Base-by-base conservation (phyloP, 2,888 invertebrate genomes). In the Pilophorus perplexus region DNA sequence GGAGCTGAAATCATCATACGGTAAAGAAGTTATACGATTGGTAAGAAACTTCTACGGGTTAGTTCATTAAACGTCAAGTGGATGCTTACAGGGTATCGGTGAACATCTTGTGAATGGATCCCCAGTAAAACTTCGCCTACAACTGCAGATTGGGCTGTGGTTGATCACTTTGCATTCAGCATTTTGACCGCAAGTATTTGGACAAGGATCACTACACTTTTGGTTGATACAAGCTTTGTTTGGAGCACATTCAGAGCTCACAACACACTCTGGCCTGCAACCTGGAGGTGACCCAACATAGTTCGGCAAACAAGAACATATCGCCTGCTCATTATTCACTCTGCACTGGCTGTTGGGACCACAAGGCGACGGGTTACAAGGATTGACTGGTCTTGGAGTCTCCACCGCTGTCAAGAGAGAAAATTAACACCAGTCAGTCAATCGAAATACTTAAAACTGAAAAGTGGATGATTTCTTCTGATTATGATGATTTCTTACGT, bases 341-440 rank as follows among this genome's bases (percentile, higher is more conserved):
- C 85, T 84, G 74, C 92, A 92, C 73, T 86, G 81, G 70, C 90
- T 89, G 74, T 90, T 90, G 4, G 89, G 85, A 40, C 92, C 92
- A 75, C 92, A 93, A 0, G 90, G 90, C 2, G 87, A 85, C 55
- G 90, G 89, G 70, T 81, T 77, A 74, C 91, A 91, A 1, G 89
- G 89, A 40, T 73, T 69, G 82, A 67, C 60, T 25, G 73, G 73
- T 62, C 28, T 62, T 10, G 68, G 67, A 22, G 70, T 44, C 52
- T 70, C 69, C 20, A 70, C 22, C 23, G 70, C 73, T 73, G 60
- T 20, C 66, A 8, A 37, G 25, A 25, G 22, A 38, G 25, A 12
- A 66, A 66, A 37, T n/a, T n/a, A n/a, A n/a, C n/a, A n/a, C n/a
- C n/a, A n/a, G n/a, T n/a, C n/a, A n/a, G n/a, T n/a, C n/a, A n/a